Evolutionary conservation across 2,888 invertebrate species (phyloP), one percentile per base, ranked within the genome.

Genomic region (Unio delphinus): DNA sequence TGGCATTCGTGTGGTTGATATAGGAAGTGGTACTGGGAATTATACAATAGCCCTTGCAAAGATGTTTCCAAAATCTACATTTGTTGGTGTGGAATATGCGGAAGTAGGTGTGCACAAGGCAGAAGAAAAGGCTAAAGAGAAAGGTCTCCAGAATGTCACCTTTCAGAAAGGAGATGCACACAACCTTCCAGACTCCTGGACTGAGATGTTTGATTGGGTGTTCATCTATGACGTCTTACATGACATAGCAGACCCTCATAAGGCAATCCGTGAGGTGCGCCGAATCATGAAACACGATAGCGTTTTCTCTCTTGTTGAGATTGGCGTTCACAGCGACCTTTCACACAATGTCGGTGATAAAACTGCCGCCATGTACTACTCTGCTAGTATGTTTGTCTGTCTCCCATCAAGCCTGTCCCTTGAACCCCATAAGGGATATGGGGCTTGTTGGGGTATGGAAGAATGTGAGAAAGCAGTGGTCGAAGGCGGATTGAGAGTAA

Each of bases 361-460:
- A 30, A 65, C 58, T 20, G 58, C 65, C 15, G 18, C 65, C 15
- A 57, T 58, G 54, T 54, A 58, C 18, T 67, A 67, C n/a, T 26
- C 64, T 1, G 20, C 56, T 60, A 67, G 73, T 58, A 56, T 73
- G 57, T 73, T 73, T 64, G 54, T 64, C 26, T 73, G 73, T 67
- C 57, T 73, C 3, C 73, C 73, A 5, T 56, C 57, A 54, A 69
- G 73, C 61, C 26, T 73, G 64, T 56, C 63, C 2, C 18, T 55
- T 20, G 60, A 60, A 23, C 69, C 69, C 28, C 55, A 45, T 20
- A 61, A 60, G 23, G 73, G 73, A n/a, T 55, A 73, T 45, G 73
- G 73, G 4, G 26, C 45, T 4, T 62, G 73, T 11, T 73, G 69
- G 73, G 73, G 73, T n/a, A 54, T 26, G n/a, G 73, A 73, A 57